Percentiles rank a stretch among this genome's conserved stretches.
Evolutionary conservation across 2,888 invertebrate genomes (phyloP).

Genomic region (Pomacea canaliculata): DNA sequence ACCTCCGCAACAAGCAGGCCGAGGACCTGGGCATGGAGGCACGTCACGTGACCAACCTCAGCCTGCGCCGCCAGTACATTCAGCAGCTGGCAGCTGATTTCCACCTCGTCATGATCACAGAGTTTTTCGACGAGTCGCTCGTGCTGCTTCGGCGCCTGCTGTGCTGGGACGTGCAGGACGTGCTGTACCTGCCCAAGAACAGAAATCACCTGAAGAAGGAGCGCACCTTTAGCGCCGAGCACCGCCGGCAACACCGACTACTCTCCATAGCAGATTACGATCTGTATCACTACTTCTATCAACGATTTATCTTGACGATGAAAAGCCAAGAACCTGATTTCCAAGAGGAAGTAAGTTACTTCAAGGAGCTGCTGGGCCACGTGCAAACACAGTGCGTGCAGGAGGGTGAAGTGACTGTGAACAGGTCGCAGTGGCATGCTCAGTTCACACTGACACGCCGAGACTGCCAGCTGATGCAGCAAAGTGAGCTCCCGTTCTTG

Average conservation of each 20-base stretch:
- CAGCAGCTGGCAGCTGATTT: conserved; percentile 41
- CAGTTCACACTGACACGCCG: conserved; percentile 6
- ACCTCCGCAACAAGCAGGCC: conserved; percentile 35
- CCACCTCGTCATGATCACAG: conserved; percentile 49
- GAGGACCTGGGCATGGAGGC: conserved; percentile 32
- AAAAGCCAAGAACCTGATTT: conserved; percentile 12
- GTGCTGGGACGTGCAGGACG: conserved; percentile 49
- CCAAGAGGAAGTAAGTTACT: conserved; percentile 22
- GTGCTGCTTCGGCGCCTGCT: conserved; percentile 44
- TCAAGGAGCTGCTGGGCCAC: conserved; percentile 5
- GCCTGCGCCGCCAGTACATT: conserved; percentile 27
- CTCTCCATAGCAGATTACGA: conserved; percentile 26
- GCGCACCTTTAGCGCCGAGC: conserved; percentile 25
- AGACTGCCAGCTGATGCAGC: conserved; percentile 29
- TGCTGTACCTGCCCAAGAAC: conserved; percentile 43
- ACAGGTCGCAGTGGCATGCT: conserved; percentile 16
- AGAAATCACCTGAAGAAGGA: conserved; percentile 28
- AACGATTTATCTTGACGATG: conserved; percentile 11
- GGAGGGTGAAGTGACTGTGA: not conserved
- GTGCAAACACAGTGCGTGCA: conserved; percentile 18
- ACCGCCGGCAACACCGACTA: conserved; percentile 26
- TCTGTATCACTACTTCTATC: conserved; percentile 18
- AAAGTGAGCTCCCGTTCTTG: conserved; percentile 25
- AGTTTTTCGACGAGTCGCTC: conserved; percentile 50
- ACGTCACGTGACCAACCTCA: conserved; percentile 13